Percentiles rank a stretch among this genome's conserved stretches.
These are phyloP conservation scores for Piliocolobus tephrosceles DNA, from an alignment of 2,113 vertebrate species.

Conservation along the genomic window DNA sequence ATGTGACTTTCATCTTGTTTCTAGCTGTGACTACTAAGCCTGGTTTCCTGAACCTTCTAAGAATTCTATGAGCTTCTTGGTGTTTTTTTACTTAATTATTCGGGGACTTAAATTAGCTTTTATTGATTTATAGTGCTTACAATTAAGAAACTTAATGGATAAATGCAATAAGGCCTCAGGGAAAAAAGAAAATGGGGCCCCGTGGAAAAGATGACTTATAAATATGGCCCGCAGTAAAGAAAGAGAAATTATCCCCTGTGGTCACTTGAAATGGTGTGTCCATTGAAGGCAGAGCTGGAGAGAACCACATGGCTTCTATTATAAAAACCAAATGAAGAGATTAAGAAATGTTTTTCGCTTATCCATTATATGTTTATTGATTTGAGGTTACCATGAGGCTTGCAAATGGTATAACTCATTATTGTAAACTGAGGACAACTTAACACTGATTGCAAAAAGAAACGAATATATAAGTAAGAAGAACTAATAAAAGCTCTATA, in stretches of 20 bases:
- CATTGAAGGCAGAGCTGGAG: neutral
- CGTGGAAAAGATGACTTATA: neutral
- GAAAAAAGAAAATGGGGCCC: neutral
- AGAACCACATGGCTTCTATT: neutral
- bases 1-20: neutral
- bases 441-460: no score
- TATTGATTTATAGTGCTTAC: slow-evolving; percentile 2
- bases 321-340: neutral
- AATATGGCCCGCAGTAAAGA: neutral
- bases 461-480: no score
- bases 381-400: no score
- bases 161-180: neutral
- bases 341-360: no score
- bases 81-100: slow-evolving; percentile 33
- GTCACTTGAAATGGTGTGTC: neutral
- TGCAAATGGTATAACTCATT: no score
- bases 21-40: neutral
- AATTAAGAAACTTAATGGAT: slow-evolving; percentile 49
- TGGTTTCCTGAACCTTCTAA: neutral
- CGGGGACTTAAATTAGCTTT: neutral
- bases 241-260: neutral
- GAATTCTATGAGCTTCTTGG: neutral
- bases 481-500: no score
- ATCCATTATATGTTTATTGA: no score
- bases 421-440: no score